Evolutionary conservation across 2,113 vertebrate species (phyloP).

Genomic region (Amphiprion percula): DNA sequence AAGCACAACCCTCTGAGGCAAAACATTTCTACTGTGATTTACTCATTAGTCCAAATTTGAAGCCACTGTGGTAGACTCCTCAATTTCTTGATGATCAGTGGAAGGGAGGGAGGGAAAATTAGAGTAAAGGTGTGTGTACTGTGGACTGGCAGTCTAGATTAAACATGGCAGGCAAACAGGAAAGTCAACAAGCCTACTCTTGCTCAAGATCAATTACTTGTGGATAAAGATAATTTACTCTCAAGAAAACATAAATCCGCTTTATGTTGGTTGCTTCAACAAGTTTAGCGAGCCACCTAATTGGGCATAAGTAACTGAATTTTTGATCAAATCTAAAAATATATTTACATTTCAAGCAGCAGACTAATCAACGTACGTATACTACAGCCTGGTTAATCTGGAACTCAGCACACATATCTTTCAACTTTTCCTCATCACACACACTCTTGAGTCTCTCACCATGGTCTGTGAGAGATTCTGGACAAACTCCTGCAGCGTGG

Average conservation of each 20-base stretch:
- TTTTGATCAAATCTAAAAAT: background rate
- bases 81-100: background rate
- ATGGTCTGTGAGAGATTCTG: slow-evolving; percentile 99
- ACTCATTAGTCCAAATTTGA: background rate
- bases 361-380: too few species aligned
- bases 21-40: background rate
- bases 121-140: background rate
- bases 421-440: too few species aligned
- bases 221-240: background rate
- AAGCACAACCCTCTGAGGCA: too few species aligned
- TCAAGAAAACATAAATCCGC: background rate
- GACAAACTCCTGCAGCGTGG: slow-evolving; percentile 96
- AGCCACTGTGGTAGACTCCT: too few species aligned
- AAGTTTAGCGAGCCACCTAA: background rate
- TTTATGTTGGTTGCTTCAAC: background rate
- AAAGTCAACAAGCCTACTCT: slow-evolving; percentile 21
- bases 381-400: too few species aligned
- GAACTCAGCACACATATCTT: too few species aligned
- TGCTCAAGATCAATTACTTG: background rate
- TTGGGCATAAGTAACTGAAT: background rate
- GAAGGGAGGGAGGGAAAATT: too few species aligned
- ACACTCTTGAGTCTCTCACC: slow-evolving; percentile 83
- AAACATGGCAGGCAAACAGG: slow-evolving; percentile 11
- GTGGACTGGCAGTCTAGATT: background rate
- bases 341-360: too few species aligned